A percentile compares a stretch with the other conserved stretches of the same genome.
These are phyloP conservation scores for Tokudaia muenninki DNA, from an alignment of 2,797 vertebrate genomes.

Conservation along the genomic window DNA sequence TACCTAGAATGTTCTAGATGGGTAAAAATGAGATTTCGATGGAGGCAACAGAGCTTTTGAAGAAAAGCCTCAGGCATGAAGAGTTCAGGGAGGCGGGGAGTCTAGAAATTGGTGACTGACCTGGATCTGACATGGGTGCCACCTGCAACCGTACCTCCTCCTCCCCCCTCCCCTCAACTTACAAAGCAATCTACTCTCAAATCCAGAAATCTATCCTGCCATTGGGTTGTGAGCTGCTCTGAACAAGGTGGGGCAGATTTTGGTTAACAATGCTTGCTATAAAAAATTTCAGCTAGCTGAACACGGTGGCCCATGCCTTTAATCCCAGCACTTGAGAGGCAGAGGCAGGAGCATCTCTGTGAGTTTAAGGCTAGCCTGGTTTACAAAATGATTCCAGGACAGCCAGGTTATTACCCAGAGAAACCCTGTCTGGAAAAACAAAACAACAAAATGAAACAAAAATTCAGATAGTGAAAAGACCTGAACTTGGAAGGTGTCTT, in stretches of 20 bases:
- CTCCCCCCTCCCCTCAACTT: too few species aligned
- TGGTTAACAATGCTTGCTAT: neutral
- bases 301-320: neutral
- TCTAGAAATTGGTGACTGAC: neutral
- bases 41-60: rapidly evolving
- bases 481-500: neutral
- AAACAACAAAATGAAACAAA: neutral
- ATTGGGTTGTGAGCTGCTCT: conserved; percentile 73
- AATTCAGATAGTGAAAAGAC: neutral
- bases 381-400: neutral
- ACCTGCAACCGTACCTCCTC: neutral
- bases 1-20: neutral
- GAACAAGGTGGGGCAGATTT: conserved; percentile 71
- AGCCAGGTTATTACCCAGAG: neutral
- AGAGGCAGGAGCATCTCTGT: neutral
- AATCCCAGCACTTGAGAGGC: neutral
- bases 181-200: neutral
- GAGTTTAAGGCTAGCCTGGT: neutral
- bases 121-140: too few species aligned
- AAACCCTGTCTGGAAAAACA: neutral
- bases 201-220: neutral
- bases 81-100: too few species aligned
- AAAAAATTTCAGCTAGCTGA: neutral
- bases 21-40: neutral
- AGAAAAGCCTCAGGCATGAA: neutral